phyloP scores from a whole-genome alignment of 2,113 vertebrate genomes.

The Ahaetulla prasina region DNA sequence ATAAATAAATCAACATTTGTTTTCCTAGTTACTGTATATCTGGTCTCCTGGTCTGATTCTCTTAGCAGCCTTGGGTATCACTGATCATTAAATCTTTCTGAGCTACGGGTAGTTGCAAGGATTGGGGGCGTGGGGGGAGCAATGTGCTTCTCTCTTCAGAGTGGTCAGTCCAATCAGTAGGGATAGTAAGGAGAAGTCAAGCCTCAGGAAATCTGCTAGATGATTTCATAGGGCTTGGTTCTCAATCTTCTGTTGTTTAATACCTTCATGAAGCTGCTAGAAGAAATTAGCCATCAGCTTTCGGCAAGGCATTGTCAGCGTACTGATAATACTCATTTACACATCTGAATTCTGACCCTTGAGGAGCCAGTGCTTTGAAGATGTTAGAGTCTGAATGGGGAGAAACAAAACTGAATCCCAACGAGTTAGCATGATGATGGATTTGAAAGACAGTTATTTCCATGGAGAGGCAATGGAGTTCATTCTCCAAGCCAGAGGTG shows the following conservation, averaged over 20 bases:
- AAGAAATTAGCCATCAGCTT: not conserved
- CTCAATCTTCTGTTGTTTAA: not conserved
- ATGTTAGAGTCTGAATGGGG: not conserved
- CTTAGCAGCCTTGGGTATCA: not conserved
- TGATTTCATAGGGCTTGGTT: not conserved
- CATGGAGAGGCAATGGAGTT: not conserved
- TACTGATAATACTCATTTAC: not conserved
- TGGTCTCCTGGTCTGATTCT: not conserved
- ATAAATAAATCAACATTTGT: not conserved
- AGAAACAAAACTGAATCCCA: not conserved
- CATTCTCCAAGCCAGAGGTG: not conserved
- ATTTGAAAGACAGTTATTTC: not conserved
- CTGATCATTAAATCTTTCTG: not conserved
- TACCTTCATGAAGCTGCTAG: not conserved
- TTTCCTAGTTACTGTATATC: not conserved
- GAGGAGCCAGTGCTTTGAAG: not conserved
- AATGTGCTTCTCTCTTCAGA: not conserved
- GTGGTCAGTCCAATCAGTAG: not conserved
- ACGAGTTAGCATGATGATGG: not conserved
- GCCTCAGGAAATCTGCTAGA: not conserved
- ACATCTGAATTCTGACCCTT: not conserved
- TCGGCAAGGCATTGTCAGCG: not conserved
- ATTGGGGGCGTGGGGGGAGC: not conserved
- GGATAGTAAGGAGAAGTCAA: not conserved
- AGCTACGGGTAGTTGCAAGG: not conserved